Evolutionary conservation across 1,140 invertebrate genomes (phyloP).

Genomic region (Tetramorium parvispinum): DNA sequence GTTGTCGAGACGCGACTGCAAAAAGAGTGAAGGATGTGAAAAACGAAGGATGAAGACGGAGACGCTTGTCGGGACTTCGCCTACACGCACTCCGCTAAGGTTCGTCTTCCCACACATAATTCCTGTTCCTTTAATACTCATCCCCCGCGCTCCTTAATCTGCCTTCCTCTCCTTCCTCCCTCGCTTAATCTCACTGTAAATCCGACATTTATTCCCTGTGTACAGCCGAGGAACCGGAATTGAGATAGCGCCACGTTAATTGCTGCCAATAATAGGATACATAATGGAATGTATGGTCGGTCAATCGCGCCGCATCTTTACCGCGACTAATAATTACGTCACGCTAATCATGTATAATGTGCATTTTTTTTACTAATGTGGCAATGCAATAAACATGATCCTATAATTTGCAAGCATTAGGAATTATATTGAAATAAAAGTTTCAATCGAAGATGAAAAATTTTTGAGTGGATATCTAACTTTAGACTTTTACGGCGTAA

Average conservation of each 20-base stretch:
- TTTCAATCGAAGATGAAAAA: neutral
- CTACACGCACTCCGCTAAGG: slow-evolving; percentile 24
- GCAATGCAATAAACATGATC: neutral
- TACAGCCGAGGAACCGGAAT: slow-evolving; percentile 36
- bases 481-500: neutral
- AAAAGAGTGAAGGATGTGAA: neutral
- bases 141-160: slow-evolving; percentile 27
- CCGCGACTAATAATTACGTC: slow-evolving; percentile 55
- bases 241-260: slow-evolving; percentile 64
- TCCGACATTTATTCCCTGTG: slow-evolving; percentile 45
- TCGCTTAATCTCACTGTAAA: slow-evolving; percentile 46
- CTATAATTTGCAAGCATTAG: neutral
- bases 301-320: slow-evolving; percentile 35
- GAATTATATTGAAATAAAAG: neutral
- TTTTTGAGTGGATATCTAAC: neutral
- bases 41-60: slow-evolving; percentile 23
- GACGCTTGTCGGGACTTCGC: slow-evolving; percentile 23
- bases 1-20: neutral
- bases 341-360: neutral
- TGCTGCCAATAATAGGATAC: slow-evolving; percentile 51
- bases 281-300: slow-evolving; percentile 19
- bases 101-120: slow-evolving; percentile 63
- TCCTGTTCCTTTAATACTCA: slow-evolving; percentile 38
- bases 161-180: neutral
- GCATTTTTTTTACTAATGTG: slow-evolving; percentile 18